A percentile compares a stretch with the other conserved stretches of the same genome.
phyloP scores from a whole-genome alignment of 1,140 invertebrate species.

The Drosophila paulistorum region DNA sequence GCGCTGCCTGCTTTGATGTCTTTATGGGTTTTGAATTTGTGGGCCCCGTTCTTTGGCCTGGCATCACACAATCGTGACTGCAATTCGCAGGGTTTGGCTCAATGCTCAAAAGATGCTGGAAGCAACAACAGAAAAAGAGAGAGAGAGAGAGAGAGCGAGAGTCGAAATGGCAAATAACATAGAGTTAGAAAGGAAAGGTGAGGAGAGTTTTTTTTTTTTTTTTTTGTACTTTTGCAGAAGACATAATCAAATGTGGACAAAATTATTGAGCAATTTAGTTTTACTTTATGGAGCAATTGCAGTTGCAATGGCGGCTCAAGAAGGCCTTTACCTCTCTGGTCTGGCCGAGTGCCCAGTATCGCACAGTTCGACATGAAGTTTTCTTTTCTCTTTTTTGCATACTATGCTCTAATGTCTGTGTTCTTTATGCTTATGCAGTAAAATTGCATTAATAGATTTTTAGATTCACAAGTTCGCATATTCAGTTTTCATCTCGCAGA shows the following conservation, averaged over 20 bases:
- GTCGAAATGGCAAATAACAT: not conserved
- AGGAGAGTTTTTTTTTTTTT: slow-evolving; percentile 11
- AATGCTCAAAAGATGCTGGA: not conserved
- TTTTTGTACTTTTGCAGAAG: slow-evolving; percentile 39
- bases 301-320: slow-evolving; percentile 28
- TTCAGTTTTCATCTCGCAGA: slow-evolving; percentile 11
- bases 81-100: slow-evolving; percentile 53
- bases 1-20: slow-evolving; percentile 80
- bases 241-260: slow-evolving; percentile 82
- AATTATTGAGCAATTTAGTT: slow-evolving; percentile 82
- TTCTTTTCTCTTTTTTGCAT: slow-evolving; percentile 51
- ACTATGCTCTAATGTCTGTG: slow-evolving; percentile 38
- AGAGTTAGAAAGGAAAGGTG: not conserved
- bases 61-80: slow-evolving; percentile 73
- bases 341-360: not conserved
- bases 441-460: slow-evolving; percentile 81
- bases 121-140: not conserved
- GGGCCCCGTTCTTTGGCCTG: slow-evolving; percentile 51
- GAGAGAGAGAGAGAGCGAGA: slow-evolving; percentile 12
- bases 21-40: slow-evolving; percentile 81
- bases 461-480: slow-evolving; percentile 54
- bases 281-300: slow-evolving; percentile 82
- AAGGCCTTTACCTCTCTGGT: not conserved
- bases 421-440: slow-evolving; percentile 80
- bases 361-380: slow-evolving; percentile 28